Percentiles rank a stretch among this genome's conserved stretches.
Evolutionary conservation across 2,113 vertebrate genomes (phyloP).

Genomic region (Mobula birostris): DNA sequence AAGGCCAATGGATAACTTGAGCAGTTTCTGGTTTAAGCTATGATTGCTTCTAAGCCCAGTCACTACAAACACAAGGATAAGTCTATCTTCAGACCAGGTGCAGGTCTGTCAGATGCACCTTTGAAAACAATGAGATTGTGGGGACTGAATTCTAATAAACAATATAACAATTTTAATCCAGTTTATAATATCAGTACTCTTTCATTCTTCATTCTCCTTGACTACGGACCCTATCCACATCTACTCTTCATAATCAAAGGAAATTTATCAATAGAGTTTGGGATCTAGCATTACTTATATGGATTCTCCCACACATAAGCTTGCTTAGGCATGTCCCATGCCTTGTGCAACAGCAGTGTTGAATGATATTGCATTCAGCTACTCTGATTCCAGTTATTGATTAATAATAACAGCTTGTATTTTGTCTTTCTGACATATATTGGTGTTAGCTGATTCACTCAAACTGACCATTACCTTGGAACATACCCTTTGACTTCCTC

Average conservation of each 20-base stretch:
- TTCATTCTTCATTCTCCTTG: background rate
- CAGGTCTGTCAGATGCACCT: background rate
- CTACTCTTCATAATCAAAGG: background rate
- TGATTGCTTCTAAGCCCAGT: background rate
- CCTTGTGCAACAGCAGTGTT: background rate
- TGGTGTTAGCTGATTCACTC: background rate
- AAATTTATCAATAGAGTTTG: background rate
- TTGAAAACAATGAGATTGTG: background rate
- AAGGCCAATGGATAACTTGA: background rate
- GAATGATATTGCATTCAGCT: background rate
- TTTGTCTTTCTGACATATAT: background rate
- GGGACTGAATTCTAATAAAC: background rate
- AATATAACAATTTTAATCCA: background rate
- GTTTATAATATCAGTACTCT: background rate
- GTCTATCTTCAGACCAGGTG: background rate
- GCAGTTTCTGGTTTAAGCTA: background rate
- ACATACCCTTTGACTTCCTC: constrained; percentile 1
- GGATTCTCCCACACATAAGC: background rate
- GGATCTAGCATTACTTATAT: background rate
- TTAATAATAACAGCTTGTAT: background rate
- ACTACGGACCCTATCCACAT: background rate
- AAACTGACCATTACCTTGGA: background rate
- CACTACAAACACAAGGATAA: background rate
- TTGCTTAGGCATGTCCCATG: background rate
- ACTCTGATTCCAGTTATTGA: background rate